These are phyloP conservation scores for Aurelia sp. DNA, from an alignment of 30 jellyfish, hydroid and myxozoan species.

Conservation along the genomic window DNA sequence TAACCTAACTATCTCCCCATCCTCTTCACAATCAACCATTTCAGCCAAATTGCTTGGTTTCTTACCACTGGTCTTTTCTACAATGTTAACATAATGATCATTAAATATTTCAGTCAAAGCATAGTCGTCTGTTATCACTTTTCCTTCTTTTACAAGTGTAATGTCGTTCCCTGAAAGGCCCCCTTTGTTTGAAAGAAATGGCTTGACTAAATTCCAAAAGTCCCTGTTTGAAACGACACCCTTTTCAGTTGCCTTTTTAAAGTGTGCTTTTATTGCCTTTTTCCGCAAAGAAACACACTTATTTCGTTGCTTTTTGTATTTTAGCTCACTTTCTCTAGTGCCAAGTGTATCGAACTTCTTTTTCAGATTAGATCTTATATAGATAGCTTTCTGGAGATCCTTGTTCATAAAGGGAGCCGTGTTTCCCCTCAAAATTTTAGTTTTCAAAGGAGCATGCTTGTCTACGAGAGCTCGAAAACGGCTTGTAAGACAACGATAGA, in stretches of 20 bases:
- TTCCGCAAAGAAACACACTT: slow-evolving; percentile 22
- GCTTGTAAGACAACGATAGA: no score
- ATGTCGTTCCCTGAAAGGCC: no score
- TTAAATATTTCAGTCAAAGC: no score
- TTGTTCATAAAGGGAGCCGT: slow-evolving; percentile 44
- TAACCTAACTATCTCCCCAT: slow-evolving; percentile 23
- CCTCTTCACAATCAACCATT: slow-evolving; percentile 1
- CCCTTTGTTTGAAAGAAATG: background rate
- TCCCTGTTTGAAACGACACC: slow-evolving; percentile 29
- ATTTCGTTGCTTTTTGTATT: background rate
- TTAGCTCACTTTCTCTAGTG: slow-evolving; percentile 34
- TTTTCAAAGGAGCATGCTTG: slow-evolving; percentile 61
- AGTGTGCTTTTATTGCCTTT: slow-evolving; percentile 45
- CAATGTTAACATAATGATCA: background rate
- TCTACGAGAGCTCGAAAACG: background rate
- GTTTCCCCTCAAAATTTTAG: slow-evolving; percentile 19
- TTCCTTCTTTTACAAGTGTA: no score
- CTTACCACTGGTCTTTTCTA: no score
- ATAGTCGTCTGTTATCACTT: no score
- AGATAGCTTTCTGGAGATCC: slow-evolving; percentile 48
- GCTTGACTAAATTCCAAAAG: slow-evolving; percentile 45
- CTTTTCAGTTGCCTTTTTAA: slow-evolving; percentile 34
- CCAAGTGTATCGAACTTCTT: slow-evolving; percentile 25
- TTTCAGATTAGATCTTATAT: slow-evolving; percentile 49
- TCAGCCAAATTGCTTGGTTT: background rate